Base-by-base conservation (phyloP, 2,797 vertebrate genomes). In the Pipistrellus pygmaeus region DNA sequence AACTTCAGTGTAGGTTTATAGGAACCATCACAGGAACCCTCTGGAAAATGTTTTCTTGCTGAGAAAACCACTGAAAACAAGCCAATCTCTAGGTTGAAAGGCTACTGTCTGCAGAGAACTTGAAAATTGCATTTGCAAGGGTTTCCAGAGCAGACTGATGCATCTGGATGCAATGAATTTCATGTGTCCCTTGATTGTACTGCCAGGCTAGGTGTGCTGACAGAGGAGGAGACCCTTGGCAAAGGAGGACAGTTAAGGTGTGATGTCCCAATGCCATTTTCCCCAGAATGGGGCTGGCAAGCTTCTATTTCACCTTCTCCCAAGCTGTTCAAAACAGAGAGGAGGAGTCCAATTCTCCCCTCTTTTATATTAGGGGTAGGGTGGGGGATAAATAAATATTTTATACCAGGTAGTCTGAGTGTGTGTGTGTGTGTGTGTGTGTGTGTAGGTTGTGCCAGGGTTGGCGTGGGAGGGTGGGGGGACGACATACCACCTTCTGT, bases 61-160 rank as follows among this genome's bases (percentile, higher is more conserved):
- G 89, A 76, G 89, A 95, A 94, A 93, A 30, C 81, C 55, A 73
- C 20, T 73, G 83, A 96, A 93, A 95, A 93, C 85, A 96, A 96
- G 78, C n/a, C 75, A 95, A 1, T 44, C 93, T 90, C 77, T 83
- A 86, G 48, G 78, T 38, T 86, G 87, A 91, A 77, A 83, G 77
- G 55, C 78, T n/a, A 51, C 66, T 90, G 8, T 85, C 75, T 48
- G 7, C 25, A 86, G 73, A 93, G 82, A 90, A 85, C 82, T 44
- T 94, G 62, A 88, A 82, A 55, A 80, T 27, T 64, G 60, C 41
- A 53, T 95, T 73, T 94, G 72, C 91, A 77, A 77, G 55, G 85
- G 21, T 90, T 94, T 94, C 75, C 87, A 84, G 91, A 84, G 85
- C 68, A 93, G 66, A 75, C 12, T 62, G 92, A 35, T 69, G 78